Conservation (phyloP, 2,797 vertebrate genomes). For the Myioborus melanocephalus region DNA sequence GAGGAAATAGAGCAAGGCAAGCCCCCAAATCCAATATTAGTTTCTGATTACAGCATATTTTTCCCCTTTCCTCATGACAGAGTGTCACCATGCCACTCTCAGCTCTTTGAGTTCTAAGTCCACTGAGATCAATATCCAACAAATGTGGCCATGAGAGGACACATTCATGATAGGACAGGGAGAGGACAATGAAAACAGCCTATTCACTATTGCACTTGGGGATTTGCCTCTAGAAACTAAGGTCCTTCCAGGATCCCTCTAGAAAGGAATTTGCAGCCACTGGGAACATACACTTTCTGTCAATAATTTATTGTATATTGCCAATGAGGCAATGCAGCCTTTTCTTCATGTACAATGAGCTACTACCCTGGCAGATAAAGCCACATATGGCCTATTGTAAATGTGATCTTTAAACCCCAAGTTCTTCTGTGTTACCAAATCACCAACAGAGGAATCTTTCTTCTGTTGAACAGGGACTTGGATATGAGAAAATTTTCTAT, state of each 20-base stretch:
- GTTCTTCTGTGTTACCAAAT: neutral
- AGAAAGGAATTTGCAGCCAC: neutral
- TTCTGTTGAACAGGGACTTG: neutral
- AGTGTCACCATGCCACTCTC: neutral
- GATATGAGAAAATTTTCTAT: neutral
- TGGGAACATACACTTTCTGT: neutral
- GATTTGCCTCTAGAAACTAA: neutral
- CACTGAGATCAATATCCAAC: neutral
- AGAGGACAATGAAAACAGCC: neutral
- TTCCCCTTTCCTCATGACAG: neutral
- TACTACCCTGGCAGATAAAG: neutral
- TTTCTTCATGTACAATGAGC: neutral
- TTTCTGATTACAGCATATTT: neutral
- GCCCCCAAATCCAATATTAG: neutral
- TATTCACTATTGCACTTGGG: neutral
- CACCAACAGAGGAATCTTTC: neutral
- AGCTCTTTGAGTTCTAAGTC: neutral
- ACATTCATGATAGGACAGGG: neutral
- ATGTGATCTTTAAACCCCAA: neutral
- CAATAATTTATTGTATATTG: neutral
- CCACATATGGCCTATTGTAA: neutral
- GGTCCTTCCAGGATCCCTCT: neutral
- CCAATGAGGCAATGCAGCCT: neutral
- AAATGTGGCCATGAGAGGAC: neutral
- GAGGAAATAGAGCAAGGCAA: neutral